Evolutionary conservation across 2,797 vertebrate species (phyloP), one percentile per base, ranked within the genome.

Genomic region (Anableps anableps): DNA sequence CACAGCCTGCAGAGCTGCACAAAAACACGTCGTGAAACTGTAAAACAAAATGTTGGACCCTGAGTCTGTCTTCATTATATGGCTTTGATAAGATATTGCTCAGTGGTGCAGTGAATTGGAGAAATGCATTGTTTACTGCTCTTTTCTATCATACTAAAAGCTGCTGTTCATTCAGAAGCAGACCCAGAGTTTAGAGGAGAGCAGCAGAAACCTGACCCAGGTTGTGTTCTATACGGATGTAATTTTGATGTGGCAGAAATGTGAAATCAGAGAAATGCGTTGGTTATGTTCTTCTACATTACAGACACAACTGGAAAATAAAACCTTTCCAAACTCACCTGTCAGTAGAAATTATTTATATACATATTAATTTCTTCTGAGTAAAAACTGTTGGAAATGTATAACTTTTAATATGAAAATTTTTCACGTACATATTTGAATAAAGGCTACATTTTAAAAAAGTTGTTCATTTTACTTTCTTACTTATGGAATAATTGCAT

Each of bases 61-160:
- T 34, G 64, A 79, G 77, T 79, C 43, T 75, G 76, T 83, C 36
- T 77, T 78, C 43, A 76, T 84, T 86, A 31, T 75, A 75, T 66
- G 79, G 26, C 73, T 85, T 58, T 83, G 77, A 87, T 89, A 84
- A 68, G 73, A 51, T 76, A 82, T 86, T 89, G 85, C 83, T 90
- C 58, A 53, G 45, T 78, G 80, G 53, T 82, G 86, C 81, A 1
- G 74, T 55, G 72, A 86, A 48, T 31, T 72, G 73, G 75, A 84
- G 11, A 90, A 88, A 86, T 88, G 64, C 74, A 31, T 14, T 80
- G 83, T 90, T 88, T 88, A 71, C 64, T 1, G 0, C 81, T 62
- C 26, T 84, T 60, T 48, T 86, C 13, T 41, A 51, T 53, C 51
- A 72, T 36, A 0, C 58, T 76, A 77, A 71, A 76, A 60, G 31